Percentiles rank a stretch among this genome's conserved stretches.
Conservation (phyloP, 2,797 vertebrate species). For the Phoebastria nigripes region DNA sequence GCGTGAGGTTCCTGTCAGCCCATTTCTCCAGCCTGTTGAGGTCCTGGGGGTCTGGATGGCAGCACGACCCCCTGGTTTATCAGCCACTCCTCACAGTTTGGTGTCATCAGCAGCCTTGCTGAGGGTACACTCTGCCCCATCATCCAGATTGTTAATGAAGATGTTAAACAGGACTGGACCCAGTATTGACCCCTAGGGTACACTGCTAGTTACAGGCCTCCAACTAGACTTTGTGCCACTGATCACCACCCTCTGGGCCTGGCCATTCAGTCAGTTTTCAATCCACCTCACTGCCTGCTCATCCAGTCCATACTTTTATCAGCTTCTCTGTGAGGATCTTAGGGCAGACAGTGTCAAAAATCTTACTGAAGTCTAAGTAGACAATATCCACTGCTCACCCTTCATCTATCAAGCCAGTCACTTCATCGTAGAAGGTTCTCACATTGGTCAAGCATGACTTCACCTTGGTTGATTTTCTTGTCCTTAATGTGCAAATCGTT, state of each 20-base stretch:
- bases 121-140: background rate
- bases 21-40: background rate
- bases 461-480: background rate
- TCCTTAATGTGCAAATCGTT: background rate
- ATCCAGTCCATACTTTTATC: background rate
- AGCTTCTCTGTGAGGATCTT: background rate
- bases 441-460: accelerated
- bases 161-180: background rate
- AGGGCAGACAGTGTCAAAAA: background rate
- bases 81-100: background rate
- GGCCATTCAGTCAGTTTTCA: background rate
- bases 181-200: background rate
- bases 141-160: background rate
- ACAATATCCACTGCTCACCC: background rate
- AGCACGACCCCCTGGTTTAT: background rate
- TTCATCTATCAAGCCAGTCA: background rate
- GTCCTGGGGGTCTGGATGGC: background rate
- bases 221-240: background rate
- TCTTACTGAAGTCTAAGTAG: background rate
- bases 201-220: background rate
- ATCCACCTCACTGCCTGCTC: background rate
- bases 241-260: background rate
- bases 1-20: background rate
- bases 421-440: background rate
- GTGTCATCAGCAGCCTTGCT: background rate